A percentile compares a stretch with the other conserved stretches of the same genome.
Conservation (phyloP, 1,140 invertebrate genomes). For the Hypothenemus hampei region DNA sequence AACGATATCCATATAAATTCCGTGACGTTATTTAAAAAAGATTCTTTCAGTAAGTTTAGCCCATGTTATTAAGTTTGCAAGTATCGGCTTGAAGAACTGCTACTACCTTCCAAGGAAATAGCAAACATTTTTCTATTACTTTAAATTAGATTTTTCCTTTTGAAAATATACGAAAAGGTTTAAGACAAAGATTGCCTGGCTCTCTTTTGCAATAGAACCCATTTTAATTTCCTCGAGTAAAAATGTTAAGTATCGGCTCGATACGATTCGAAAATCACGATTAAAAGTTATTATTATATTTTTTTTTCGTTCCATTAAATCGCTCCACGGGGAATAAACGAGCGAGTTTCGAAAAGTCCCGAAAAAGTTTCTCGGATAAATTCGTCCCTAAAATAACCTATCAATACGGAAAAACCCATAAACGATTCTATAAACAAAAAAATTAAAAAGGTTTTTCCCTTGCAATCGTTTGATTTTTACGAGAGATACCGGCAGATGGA, state of each 20-base stretch:
- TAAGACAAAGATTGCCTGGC: no score
- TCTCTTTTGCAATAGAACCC: no score
- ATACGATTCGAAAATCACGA: no score
- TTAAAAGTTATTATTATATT: no score
- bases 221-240: no score
- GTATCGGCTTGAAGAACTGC: slow-evolving; percentile 5
- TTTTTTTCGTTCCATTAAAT: no score
- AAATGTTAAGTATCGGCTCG: no score
- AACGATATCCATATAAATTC: slow-evolving; percentile 17
- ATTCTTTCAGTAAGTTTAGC: slow-evolving; percentile 20
- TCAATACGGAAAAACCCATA: slow-evolving; percentile 27
- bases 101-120: slow-evolving; percentile 1
- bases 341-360: no score
- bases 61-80: slow-evolving; percentile 4
- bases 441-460: slow-evolving; percentile 22
- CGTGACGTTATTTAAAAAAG: slow-evolving; percentile 20
- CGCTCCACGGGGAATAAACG: no score
- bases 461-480: slow-evolving; percentile 16
- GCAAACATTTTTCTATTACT: slow-evolving; percentile 9
- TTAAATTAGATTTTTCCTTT: slow-evolving; percentile 4
- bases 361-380: slow-evolving; percentile 25
- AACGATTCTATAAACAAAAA: slow-evolving; percentile 25
- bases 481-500: slow-evolving; percentile 16
- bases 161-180: no score
- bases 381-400: slow-evolving; percentile 20